A percentile compares a stretch with the other conserved stretches of the same genome.
phyloP scores from a whole-genome alignment of 2,797 vertebrate species.

The Falco peregrinus region DNA sequence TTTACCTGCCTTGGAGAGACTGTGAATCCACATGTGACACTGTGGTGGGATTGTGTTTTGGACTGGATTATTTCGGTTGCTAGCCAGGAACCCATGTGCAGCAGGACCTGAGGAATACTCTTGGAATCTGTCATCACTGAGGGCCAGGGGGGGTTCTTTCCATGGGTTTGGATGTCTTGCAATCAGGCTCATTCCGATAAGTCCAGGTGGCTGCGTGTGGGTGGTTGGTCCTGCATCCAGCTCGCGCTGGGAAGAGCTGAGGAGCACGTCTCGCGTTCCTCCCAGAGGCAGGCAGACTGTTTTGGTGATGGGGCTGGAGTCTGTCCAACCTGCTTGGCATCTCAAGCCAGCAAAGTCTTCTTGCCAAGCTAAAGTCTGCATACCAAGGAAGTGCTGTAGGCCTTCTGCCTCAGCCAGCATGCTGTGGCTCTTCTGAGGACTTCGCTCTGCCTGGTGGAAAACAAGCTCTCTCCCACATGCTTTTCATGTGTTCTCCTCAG shows the following conservation, averaged over 20 bases:
- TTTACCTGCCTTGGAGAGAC: neutral
- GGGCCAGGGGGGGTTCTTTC: neutral
- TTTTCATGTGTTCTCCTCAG: neutral
- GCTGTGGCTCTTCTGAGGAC: neutral
- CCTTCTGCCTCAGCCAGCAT: neutral
- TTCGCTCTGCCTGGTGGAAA: neutral
- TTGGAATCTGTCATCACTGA: neutral
- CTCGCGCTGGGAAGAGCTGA: neutral
- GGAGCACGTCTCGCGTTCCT: neutral
- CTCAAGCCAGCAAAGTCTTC: neutral
- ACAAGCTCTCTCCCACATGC: neutral
- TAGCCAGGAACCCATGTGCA: neutral
- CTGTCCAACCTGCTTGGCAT: neutral
- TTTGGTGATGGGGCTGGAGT: neutral
- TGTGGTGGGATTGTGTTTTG: neutral
- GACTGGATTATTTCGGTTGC: neutral
- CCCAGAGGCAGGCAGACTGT: neutral
- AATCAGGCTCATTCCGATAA: neutral
- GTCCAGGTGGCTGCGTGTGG: neutral
- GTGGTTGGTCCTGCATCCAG: neutral
- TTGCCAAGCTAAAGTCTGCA: slow-evolving; percentile 38
- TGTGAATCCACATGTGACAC: neutral
- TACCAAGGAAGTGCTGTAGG: neutral
- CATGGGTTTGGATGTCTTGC: neutral
- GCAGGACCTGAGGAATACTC: neutral